Evolutionary conservation across 2,113 vertebrate species (phyloP).

Genomic region (Tenrec ecaudatus): DNA sequence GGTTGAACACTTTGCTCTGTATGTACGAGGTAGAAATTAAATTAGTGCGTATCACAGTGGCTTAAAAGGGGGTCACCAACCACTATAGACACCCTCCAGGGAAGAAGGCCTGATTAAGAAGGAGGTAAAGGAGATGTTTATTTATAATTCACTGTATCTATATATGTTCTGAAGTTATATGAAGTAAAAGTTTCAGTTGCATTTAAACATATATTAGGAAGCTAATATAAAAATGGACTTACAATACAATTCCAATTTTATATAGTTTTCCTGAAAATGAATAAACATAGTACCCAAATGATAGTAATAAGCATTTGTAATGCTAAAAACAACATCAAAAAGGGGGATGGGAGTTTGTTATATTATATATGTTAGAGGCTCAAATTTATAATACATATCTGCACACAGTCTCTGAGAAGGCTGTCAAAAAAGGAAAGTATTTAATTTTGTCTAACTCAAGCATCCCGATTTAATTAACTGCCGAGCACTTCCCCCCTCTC

Average conservation of each 20-base stretch:
- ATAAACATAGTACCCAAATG: not conserved
- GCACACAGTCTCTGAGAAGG: not conserved
- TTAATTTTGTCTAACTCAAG: slow-evolving; percentile 26
- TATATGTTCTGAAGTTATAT: not conserved
- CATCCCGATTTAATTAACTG: not conserved
- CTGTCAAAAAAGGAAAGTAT: not conserved
- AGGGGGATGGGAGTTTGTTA: not conserved
- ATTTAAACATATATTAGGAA: no score
- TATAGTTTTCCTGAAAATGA: not conserved
- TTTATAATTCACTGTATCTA: not conserved
- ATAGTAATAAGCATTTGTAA: not conserved
- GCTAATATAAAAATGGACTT: no score
- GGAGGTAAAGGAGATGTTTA: not conserved
- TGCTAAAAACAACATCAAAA: not conserved
- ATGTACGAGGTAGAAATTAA: not conserved
- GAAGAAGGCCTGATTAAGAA: not conserved
- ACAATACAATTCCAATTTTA: no score
- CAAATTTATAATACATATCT: not conserved
- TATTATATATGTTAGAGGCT: not conserved
- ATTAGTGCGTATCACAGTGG: not conserved
- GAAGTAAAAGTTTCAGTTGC: no score
- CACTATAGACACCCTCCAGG: not conserved
- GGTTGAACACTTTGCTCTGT: not conserved
- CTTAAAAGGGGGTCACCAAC: not conserved
- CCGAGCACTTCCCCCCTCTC: not conserved